Evolutionary conservation across 2,113 vertebrate species (phyloP).

Genomic region (Podarcis muralis): DNA sequence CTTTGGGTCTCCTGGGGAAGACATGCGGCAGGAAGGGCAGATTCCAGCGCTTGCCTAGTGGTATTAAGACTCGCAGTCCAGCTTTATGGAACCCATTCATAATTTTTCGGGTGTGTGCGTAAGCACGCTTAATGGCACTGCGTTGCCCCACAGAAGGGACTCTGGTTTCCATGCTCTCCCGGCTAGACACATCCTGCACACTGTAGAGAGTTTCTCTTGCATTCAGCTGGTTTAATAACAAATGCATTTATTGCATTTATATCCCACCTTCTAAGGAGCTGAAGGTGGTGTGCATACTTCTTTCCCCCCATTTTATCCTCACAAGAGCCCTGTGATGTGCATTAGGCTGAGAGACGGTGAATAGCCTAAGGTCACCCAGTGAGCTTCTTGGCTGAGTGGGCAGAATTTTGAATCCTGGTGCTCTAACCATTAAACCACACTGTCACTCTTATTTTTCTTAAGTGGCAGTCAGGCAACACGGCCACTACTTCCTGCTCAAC

Average conservation of each 20-base stretch:
- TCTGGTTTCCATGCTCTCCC: rapidly evolving
- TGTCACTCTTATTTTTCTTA: no score
- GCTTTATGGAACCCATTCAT: background rate
- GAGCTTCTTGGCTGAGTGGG: no score
- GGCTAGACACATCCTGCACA: rapidly evolving
- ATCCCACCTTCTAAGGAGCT: no score
- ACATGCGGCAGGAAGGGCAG: background rate
- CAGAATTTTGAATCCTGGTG: no score
- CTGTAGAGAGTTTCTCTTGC: background rate
- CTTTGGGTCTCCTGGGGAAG: background rate
- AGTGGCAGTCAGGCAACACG: no score
- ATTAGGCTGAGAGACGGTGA: no score
- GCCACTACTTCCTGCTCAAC: background rate
- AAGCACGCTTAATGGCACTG: background rate
- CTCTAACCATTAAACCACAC: no score
- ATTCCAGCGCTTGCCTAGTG: background rate
- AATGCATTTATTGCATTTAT: no score
- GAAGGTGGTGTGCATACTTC: no score
- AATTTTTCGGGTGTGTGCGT: background rate
- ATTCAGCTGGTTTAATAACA: background rate
- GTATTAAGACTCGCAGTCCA: rapidly evolving
- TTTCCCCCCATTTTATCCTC: no score
- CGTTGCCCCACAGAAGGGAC: rapidly evolving
- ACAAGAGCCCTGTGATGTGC: no score
- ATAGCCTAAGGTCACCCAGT: no score